phyloP scores from a whole-genome alignment of 2,113 vertebrate genomes.

The Oncorhynchus tshawytscha region DNA sequence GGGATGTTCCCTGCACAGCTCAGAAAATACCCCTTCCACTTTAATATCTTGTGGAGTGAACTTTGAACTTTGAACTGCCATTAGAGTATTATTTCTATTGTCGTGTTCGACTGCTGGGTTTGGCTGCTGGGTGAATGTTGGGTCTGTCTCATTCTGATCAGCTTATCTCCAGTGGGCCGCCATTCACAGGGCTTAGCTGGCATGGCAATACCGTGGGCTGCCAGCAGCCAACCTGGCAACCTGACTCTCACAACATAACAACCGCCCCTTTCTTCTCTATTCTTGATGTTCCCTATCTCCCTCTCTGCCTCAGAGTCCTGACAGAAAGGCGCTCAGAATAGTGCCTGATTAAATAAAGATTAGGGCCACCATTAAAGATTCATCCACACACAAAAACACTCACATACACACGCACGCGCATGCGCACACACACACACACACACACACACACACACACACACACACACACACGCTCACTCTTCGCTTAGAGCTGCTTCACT shows the following conservation, averaged over 20 bases:
- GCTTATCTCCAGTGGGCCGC: neutral
- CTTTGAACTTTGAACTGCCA: neutral
- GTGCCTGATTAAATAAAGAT: conserved; percentile 72
- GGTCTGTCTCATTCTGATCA: conserved; percentile 32
- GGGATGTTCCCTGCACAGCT: neutral
- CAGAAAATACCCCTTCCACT: neutral
- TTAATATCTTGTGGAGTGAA: neutral
- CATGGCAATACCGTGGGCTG: conserved; percentile 29
- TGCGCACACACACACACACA: neutral
- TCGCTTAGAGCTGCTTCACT: neutral
- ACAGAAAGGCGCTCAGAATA: conserved; percentile 56
- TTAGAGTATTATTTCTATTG: conserved; percentile 5
- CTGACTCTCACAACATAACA: conserved; percentile 42
- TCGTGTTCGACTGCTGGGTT: conserved; percentile 21
- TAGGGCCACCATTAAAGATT: conserved; percentile 63
- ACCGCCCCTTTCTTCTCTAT: conserved; percentile 29
- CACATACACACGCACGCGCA: conserved; percentile 6
- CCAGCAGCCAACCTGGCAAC: conserved; percentile 60
- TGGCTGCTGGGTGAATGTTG: conserved; percentile 24
- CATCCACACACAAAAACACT: conserved; percentile 20
- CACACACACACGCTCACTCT: neutral
- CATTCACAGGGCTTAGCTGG: conserved; percentile 29
- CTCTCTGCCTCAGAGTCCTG: conserved; percentile 14
- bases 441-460: neutral
- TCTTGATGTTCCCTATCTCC: conserved; percentile 8